phyloP scores from a whole-genome alignment of 2,888 invertebrate species.

The Nasonovia ribisnigri region DNA sequence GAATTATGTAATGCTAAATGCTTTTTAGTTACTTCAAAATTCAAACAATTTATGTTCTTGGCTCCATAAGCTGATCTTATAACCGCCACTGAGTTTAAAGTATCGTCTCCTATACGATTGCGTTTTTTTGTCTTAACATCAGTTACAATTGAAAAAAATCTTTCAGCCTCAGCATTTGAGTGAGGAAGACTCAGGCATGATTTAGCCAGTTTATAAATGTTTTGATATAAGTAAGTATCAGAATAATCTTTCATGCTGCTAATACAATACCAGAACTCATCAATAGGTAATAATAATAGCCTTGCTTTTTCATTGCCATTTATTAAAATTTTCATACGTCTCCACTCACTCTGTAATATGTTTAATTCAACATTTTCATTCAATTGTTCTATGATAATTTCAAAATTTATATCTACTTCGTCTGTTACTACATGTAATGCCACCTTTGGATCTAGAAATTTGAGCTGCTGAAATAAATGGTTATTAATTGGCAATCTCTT shows the following conservation, averaged over 20 bases:
- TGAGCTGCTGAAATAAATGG: no score
- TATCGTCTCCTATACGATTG: not conserved
- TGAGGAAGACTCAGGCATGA: constrained; percentile 8
- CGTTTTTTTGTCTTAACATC: constrained; percentile 34
- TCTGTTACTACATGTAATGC: not conserved
- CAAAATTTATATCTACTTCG: not conserved
- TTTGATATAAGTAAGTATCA: not conserved
- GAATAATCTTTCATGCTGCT: no score
- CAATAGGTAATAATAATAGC: not conserved
- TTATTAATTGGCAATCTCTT: constrained; percentile 10
- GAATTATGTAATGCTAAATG: no score
- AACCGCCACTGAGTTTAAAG: not conserved
- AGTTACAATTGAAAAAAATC: constrained; percentile 28
- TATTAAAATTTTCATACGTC: no score
- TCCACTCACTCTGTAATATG: no score
- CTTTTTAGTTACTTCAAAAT: no score
- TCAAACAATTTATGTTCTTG: no score
- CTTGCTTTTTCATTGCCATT: not conserved
- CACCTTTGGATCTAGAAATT: no score
- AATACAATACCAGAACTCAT: not conserved
- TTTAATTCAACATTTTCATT: not conserved
- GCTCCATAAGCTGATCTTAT: no score
- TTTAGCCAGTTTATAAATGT: not conserved
- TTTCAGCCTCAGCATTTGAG: constrained; percentile 37
- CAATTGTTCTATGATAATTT: not conserved